These are phyloP conservation scores for Spodoptera litura DNA, from an alignment of 1,140 invertebrate species.

Conservation along the genomic window DNA sequence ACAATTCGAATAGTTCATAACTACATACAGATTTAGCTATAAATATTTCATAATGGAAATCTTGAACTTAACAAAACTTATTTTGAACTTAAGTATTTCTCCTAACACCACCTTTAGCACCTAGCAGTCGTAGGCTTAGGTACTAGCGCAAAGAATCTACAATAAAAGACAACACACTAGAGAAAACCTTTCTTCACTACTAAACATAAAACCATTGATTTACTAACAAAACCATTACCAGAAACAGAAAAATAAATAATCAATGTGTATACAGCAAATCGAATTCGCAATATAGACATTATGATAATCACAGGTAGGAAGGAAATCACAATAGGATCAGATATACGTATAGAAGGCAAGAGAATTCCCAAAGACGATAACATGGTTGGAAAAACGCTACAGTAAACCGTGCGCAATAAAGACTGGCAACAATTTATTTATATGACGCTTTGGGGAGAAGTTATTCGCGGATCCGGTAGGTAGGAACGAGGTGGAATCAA, in stretches of 20 bases:
- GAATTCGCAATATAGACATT: constrained; percentile 61
- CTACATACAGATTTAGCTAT: no score
- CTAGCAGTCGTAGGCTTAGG: no score
- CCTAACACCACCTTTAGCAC: no score
- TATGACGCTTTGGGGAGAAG: constrained; percentile 81
- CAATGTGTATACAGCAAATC: constrained; percentile 47
- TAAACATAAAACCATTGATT: constrained; percentile 15
- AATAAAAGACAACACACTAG: not conserved
- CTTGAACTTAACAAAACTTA: no score
- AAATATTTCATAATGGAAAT: no score
- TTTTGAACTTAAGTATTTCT: no score
- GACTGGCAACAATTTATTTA: constrained; percentile 84
- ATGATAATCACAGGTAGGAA: constrained; percentile 73
- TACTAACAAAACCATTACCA: not conserved
- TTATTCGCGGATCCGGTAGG: constrained; percentile 70
- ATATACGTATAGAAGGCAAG: constrained; percentile 69
- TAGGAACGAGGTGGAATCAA: constrained; percentile 77
- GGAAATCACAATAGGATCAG: constrained; percentile 73
- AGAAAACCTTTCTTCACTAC: not conserved
- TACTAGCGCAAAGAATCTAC: no score
- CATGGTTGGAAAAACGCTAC: constrained; percentile 73
- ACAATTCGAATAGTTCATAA: no score
- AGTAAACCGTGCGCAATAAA: constrained; percentile 77
- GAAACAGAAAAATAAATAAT: constrained; percentile 33
- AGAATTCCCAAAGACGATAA: constrained; percentile 75